These are phyloP conservation scores for Sigmodon hispidus DNA, from an alignment of 2,113 vertebrate genomes.

Conservation along the genomic window DNA sequence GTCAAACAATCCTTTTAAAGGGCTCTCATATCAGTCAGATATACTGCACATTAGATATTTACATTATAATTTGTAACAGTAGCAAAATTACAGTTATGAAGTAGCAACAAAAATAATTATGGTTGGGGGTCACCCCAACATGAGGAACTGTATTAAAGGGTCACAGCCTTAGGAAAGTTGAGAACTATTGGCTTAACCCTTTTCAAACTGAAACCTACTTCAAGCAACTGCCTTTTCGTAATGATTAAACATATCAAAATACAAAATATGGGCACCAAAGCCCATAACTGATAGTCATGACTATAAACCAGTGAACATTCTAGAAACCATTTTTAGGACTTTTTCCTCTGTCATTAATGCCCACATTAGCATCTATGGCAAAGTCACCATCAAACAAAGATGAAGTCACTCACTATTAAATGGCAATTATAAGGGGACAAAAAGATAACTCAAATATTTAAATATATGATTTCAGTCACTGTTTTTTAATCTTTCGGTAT, in stretches of 20 bases:
- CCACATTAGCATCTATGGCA: neutral
- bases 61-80: neutral
- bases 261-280: neutral
- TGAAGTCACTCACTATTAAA: neutral
- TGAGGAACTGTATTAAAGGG: neutral
- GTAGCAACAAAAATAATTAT: neutral
- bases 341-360: neutral
- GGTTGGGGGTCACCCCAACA: neutral
- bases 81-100: neutral
- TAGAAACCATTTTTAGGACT: conserved; percentile 9
- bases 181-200: neutral
- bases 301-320: conserved; percentile 38
- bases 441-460: conserved; percentile 29
- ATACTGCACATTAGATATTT: neutral
- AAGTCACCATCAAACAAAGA: conserved; percentile 39
- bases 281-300: neutral
- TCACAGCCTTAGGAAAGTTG: neutral
- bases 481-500: neutral
- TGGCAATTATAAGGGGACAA: conserved; percentile 2
- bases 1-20: neutral
- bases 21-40: neutral
- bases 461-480: neutral
- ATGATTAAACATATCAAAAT: neutral
- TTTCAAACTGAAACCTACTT: conserved; percentile 18
- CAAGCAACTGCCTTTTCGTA: neutral